Conservation (phyloP, 2,113 vertebrate genomes). For the Bolborhynchus lineola region DNA sequence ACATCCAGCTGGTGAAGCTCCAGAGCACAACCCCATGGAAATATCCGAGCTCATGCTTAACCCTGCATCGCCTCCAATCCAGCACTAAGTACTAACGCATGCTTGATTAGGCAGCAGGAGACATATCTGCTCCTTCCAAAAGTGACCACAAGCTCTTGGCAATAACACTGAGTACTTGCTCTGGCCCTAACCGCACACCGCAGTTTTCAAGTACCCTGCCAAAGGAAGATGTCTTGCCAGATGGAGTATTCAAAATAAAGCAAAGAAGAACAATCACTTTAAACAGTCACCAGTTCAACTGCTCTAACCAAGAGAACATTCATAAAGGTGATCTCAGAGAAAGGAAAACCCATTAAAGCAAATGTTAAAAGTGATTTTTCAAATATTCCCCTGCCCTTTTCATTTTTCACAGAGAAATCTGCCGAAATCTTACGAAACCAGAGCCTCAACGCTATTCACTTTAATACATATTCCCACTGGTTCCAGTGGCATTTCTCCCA, state of each 20-base stretch:
- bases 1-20: neutral
- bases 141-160: conserved; percentile 65
- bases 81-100: neutral
- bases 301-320: neutral
- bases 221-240: conserved; percentile 27
- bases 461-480: neutral
- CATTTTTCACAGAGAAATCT: neutral
- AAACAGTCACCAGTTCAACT: neutral
- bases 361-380: neutral
- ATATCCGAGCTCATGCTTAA: neutral
- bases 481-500: neutral
- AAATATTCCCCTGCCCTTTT: neutral
- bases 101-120: conserved; percentile 54
- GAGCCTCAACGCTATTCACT: neutral
- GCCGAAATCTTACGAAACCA: neutral
- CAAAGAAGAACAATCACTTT: neutral
- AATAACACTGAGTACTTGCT: conserved; percentile 47
- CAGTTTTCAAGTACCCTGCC: conserved; percentile 27
- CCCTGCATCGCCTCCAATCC: neutral
- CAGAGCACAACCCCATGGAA: neutral
- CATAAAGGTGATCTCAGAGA: neutral
- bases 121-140: conserved; percentile 45
- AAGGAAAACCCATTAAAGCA: neutral
- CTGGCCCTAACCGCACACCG: conserved; percentile 14
- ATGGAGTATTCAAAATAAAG: neutral